Base-by-base conservation (phyloP, 2,113 vertebrate species). In the Gila orcuttii region DNA sequence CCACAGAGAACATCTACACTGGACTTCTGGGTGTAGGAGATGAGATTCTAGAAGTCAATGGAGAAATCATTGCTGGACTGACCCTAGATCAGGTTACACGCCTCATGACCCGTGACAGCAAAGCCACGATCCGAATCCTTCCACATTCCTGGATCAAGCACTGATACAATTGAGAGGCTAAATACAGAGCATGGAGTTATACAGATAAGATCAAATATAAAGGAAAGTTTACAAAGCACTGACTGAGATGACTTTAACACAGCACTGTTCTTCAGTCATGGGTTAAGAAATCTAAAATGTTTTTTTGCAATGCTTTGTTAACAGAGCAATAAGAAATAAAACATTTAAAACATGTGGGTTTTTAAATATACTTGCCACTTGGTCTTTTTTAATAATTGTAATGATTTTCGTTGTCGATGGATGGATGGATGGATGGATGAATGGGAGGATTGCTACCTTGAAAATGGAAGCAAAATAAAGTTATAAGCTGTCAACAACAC, bases 31-130 rank as follows among this genome's bases (percentile, higher is more conserved):
- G 93, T 0, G 93, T 96, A 1, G 98, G 97, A 0, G 98, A 99
- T 6, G 98, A 99, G 93, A 97, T 99, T 87, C 93, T 99, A 6
- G 96, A 99, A 92, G 96, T 99, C 84, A 97, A 98, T 0, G 96
- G 97, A 0, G 95, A 93, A 39, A 95, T 94, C 0, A 96, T 99
- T 23, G 95, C 96, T 0, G 96, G 96, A 9, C 94, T 97, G 88
- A 96, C 93, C 83, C 85, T 97, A 89, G 92, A 96, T 74, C 95
- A 95, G 23, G 92, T 99, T 84, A 94, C 89, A 0, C 86, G 95
- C 83, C 94, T 98, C 86, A 95, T 99, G 94, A 94, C 95, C 6
- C 91, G 64, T 15, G 94, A 94, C 0, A 95, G 96, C 92, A 95
- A 77, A 0, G 92, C 98, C 73, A 95, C 94, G 0, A 87, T 99